phyloP scores from a whole-genome alignment of 2,797 vertebrate species.

The Brachyrhaphis roseni region DNA sequence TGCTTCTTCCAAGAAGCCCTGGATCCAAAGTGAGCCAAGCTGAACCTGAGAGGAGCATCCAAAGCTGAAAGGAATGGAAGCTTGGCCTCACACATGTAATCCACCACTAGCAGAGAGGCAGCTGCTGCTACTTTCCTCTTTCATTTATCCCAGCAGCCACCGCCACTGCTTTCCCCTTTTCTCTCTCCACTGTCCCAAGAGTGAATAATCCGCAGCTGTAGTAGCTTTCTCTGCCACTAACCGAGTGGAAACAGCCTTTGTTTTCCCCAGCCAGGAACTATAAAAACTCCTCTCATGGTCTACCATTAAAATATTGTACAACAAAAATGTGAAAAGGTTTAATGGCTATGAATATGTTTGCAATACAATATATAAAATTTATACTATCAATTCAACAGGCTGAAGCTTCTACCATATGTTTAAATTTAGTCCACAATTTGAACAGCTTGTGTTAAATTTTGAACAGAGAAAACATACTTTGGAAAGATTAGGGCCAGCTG shows the following conservation, averaged over 20 bases:
- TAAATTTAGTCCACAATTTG: slow-evolving; percentile 7
- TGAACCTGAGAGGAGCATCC: not conserved
- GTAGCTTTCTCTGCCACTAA: not conserved
- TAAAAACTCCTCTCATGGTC: not conserved
- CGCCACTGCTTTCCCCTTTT: not conserved
- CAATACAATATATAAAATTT: not conserved
- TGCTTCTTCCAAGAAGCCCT: not conserved
- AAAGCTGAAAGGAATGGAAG: not conserved
- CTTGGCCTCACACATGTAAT: not conserved
- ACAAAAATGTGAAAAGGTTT: not conserved
- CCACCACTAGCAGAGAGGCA: not conserved
- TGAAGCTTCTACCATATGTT: not conserved
- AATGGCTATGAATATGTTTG: not conserved
- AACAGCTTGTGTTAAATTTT: not conserved
- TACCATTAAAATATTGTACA: not conserved
- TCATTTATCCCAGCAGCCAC: not conserved
- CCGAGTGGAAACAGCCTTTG: not conserved
- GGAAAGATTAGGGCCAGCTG: slow-evolving; percentile 67
- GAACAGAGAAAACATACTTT: slow-evolving; percentile 46
- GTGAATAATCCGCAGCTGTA: not conserved
- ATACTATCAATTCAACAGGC: not conserved
- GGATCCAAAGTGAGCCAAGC: not conserved
- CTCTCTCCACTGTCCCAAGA: not conserved
- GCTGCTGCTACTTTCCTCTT: not conserved
- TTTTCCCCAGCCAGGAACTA: not conserved